Evolutionary conservation across 2,113 vertebrate genomes (phyloP), one percentile per base, ranked within the genome.

Genomic region (Entelurus aequoreus): DNA sequence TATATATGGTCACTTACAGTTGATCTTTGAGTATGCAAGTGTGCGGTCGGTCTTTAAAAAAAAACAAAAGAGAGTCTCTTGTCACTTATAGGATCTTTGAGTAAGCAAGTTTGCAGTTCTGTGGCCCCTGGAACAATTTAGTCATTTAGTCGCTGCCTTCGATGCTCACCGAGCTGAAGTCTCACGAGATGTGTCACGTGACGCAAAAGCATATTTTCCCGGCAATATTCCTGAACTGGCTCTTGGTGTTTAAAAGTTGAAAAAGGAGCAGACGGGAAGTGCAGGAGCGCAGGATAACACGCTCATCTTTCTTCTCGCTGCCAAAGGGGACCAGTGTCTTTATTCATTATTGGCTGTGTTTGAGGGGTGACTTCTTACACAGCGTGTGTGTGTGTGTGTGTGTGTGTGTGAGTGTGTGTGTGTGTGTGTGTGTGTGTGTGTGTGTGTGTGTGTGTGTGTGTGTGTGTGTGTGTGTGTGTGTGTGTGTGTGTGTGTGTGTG

Each of bases 251-350:
- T 85, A 80, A 19, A 19, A 85, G 85, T 86, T 84, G 80, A 84
- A 28, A 80, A 81, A 56, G 77, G 65, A 81, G 66, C 52, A 60
- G 49, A 75, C 74, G 63, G 38, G 60, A n/a, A n/a, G n/a, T n/a
- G n/a, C n/a, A n/a, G n/a, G n/a, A 68, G 55, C 42, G 62, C 68
- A 74, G 76, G 84, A 83, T 66, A 79, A 74, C 72, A 68, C 44
- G 49, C 68, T 79, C 80, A 79, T 84, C 79, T 81, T 90, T 84
- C 74, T 77, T 82, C 72, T 79, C 56, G 54, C 62, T 68, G 79
- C 74, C 77, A 74, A 64, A 71, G 80, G 80, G 65, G 55, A 76
- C 57, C 56, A 72, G 68, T 51, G 60, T 48, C 59, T 78, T 79
- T 60, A 68, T 75, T 71, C 46, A 68, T 54, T 64, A 37, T 71